A percentile compares a stretch with the other conserved stretches of the same genome.
Conservation (phyloP, 1,140 invertebrate genomes). For the Leptinotarsa texana region DNA sequence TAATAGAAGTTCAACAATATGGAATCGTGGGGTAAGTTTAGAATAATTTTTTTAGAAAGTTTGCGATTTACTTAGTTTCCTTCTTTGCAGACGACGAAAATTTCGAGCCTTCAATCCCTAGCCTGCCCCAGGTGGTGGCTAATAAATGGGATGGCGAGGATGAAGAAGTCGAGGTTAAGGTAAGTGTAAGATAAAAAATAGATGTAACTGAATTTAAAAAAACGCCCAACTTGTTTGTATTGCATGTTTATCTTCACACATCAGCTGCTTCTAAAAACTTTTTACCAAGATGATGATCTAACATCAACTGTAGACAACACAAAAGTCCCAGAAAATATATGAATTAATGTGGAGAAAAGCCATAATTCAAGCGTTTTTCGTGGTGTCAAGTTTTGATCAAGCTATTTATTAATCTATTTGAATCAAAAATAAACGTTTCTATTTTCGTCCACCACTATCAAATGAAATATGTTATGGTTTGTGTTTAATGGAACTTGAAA, state of each 20-base stretch:
- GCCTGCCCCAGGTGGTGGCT: slow-evolving; percentile 24
- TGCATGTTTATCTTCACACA: not conserved
- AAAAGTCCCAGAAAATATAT: not conserved
- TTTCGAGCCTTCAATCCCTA: slow-evolving; percentile 48
- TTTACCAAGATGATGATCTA: not conserved
- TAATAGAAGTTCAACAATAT: slow-evolving; percentile 45
- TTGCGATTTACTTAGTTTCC: not conserved
- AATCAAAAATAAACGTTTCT: too few species aligned
- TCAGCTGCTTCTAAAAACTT: not conserved
- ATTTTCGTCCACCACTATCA: too few species aligned
- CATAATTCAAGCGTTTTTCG: slow-evolving; percentile 54
- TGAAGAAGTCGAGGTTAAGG: slow-evolving; percentile 83
- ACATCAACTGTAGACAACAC: not conserved
- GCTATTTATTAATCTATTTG: too few species aligned
- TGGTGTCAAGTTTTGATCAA: too few species aligned
- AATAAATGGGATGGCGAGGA: slow-evolving; percentile 90
- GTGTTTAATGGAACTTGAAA: too few species aligned
- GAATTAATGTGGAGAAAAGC: slow-evolving; percentile 11
- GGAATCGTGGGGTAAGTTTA: slow-evolving; percentile 53
- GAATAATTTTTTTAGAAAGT: not conserved
- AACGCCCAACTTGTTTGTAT: not conserved
- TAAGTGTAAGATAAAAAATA: slow-evolving; percentile 48
- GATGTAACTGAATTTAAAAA: not conserved
- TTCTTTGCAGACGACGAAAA: slow-evolving; percentile 52
- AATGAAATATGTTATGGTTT: too few species aligned